Evolutionary conservation across 2,797 vertebrate species (phyloP).

Genomic region (Esox masquinongy): DNA sequence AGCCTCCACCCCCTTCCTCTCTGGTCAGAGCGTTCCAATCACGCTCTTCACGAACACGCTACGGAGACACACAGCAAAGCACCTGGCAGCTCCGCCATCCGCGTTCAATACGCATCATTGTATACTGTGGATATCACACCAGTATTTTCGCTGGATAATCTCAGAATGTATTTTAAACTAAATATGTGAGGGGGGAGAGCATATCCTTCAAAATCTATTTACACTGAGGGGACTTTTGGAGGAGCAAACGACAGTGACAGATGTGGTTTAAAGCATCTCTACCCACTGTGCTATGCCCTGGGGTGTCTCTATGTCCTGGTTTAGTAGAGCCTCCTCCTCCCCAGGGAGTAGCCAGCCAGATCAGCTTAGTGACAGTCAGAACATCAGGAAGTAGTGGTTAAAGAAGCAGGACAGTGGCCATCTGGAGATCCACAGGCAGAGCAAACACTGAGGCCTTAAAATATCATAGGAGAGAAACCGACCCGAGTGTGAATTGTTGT

Average conservation of each 20-base stretch:
- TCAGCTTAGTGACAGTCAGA: constrained; percentile 62
- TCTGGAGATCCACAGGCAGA: constrained; percentile 67
- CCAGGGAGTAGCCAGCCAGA: constrained; percentile 72
- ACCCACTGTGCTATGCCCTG: constrained; percentile 70
- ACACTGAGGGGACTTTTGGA: constrained; percentile 67
- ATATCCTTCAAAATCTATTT: constrained; percentile 74
- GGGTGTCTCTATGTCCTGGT: constrained; percentile 75
- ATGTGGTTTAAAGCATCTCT: constrained; percentile 55
- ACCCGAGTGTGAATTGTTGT: constrained; percentile 63
- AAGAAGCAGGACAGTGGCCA: constrained; percentile 49
- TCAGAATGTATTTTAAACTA: constrained; percentile 23
- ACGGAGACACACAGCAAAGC: constrained; percentile 41
- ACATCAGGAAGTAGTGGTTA: constrained; percentile 19
- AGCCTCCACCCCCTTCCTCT: constrained; percentile 39
- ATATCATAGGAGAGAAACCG: constrained; percentile 70
- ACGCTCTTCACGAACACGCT: constrained; percentile 34
- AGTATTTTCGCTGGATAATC: constrained; percentile 13
- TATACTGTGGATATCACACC: constrained; percentile 49
- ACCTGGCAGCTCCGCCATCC: constrained; percentile 46
- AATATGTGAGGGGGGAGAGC: constrained; percentile 57
- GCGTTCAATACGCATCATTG: constrained; percentile 38
- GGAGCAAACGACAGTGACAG: constrained; percentile 60
- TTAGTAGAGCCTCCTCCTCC: constrained; percentile 75
- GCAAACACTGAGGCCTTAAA: constrained; percentile 68
- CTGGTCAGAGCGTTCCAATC: constrained; percentile 49